A percentile compares a stretch with the other conserved stretches of the same genome.
Conservation (phyloP, 2,888 invertebrate genomes). For the Osmoderma eremita region DNA sequence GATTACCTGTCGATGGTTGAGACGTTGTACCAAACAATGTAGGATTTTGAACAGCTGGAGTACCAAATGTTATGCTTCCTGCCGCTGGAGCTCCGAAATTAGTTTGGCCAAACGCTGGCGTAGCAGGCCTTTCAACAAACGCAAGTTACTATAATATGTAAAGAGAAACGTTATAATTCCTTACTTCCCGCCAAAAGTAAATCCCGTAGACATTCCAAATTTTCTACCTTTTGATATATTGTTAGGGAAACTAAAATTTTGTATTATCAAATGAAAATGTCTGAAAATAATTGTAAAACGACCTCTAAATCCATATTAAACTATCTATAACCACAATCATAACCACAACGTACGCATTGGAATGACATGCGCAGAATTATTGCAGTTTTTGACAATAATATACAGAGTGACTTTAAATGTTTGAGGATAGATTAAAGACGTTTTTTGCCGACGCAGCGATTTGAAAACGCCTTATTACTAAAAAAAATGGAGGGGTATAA, state of each 20-base stretch:
- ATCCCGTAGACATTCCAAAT: conserved; percentile 46
- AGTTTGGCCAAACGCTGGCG: conserved; percentile 40
- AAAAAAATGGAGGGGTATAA: too few species aligned
- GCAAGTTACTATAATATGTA: neutral
- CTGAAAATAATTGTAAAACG: neutral
- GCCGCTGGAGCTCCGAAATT: conserved; percentile 43
- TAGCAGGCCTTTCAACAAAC: conserved; percentile 28
- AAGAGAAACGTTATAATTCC: conserved; percentile 18
- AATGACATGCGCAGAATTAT: too few species aligned
- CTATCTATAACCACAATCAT: neutral
- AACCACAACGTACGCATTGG: too few species aligned
- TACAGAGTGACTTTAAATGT: too few species aligned
- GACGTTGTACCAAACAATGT: conserved; percentile 36
- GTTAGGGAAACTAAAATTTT: neutral
- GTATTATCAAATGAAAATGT: neutral
- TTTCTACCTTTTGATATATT: neutral
- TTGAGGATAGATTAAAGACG: too few species aligned
- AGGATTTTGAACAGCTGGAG: conserved; percentile 44
- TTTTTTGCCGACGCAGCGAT: too few species aligned
- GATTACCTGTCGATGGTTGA: conserved; percentile 33
- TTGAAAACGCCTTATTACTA: too few species aligned
- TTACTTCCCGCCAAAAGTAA: conserved; percentile 48
- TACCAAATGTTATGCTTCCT: conserved; percentile 50
- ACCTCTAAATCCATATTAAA: neutral
- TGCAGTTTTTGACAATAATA: too few species aligned